phyloP scores from a whole-genome alignment of 1,140 invertebrate species.

The Drosophila equinoxialis region DNA sequence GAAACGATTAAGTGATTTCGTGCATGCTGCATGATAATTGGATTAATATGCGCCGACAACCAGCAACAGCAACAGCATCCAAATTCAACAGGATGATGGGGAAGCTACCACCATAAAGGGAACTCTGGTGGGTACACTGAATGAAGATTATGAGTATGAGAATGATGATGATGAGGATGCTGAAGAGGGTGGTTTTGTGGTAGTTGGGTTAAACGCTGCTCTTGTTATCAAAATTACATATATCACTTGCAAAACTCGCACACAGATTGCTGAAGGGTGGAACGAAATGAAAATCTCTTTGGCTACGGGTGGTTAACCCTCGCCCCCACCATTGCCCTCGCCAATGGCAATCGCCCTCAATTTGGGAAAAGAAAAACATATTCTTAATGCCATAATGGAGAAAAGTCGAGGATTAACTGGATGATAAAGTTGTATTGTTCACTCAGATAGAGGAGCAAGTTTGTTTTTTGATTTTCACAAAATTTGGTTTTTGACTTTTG shows the following conservation, averaged over 20 bases:
- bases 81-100: constrained; percentile 45
- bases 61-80: constrained; percentile 19
- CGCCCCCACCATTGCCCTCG: constrained; percentile 15
- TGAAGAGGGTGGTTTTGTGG: constrained; percentile 48
- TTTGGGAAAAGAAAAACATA: constrained; percentile 56
- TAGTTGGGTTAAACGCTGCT: constrained; percentile 56
- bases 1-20: constrained; percentile 78
- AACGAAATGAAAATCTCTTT: constrained; percentile 49
- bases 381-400: constrained; percentile 62
- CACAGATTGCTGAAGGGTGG: constrained; percentile 48
- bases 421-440: constrained; percentile 67
- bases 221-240: constrained; percentile 68
- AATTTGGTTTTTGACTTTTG: constrained; percentile 25
- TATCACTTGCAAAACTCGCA: constrained; percentile 44
- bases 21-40: constrained; percentile 79
- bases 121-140: background rate
- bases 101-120: constrained; percentile 44
- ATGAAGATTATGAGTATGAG: background rate
- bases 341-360: constrained; percentile 33
- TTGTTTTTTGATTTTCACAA: constrained; percentile 4
- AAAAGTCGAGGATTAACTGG: constrained; percentile 64
- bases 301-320: constrained; percentile 75
- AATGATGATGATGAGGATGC: background rate
- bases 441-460: constrained; percentile 7
- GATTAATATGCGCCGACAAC: constrained; percentile 82